phyloP scores from a whole-genome alignment of 1,140 invertebrate species.

The Zaprionus camerounensis region DNA sequence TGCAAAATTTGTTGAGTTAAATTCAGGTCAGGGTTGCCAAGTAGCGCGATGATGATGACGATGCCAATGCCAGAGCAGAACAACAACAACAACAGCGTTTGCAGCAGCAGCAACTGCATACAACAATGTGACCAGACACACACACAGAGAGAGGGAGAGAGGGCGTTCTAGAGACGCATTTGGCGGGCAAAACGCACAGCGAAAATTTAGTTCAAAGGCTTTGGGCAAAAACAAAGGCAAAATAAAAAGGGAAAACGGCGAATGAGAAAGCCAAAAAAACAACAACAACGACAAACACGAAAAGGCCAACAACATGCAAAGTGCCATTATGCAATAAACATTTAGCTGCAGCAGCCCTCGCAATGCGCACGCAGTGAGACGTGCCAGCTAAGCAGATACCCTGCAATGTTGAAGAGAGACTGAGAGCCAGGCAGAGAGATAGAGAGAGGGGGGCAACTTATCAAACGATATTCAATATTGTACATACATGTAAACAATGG shows the following conservation, averaged over 20 bases:
- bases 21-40: conserved; percentile 73
- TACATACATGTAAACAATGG: not conserved
- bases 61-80: conserved; percentile 49
- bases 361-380: not conserved
- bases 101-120: conserved; percentile 28
- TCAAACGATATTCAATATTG: not conserved
- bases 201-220: conserved; percentile 71
- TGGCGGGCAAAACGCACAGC: conserved; percentile 31
- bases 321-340: conserved; percentile 55
- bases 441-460: not conserved
- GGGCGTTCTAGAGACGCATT: not conserved
- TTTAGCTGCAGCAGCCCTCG: conserved; percentile 29
- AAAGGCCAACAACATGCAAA: conserved; percentile 36
- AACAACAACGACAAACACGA: conserved; percentile 13
- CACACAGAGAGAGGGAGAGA: not conserved
- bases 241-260: conserved; percentile 27
- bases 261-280: conserved; percentile 37
- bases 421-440: too few relatives aligned
- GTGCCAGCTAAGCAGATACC: not conserved
- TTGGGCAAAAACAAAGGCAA: conserved; percentile 57
- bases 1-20: conserved; percentile 68
- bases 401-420: not conserved
- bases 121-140: conserved; percentile 60
- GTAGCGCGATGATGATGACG: conserved; percentile 58
- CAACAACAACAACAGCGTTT: conserved; percentile 30